Evolutionary conservation across 2,888 invertebrate species (phyloP).

Genomic region (Eupithecia dodoneata): DNA sequence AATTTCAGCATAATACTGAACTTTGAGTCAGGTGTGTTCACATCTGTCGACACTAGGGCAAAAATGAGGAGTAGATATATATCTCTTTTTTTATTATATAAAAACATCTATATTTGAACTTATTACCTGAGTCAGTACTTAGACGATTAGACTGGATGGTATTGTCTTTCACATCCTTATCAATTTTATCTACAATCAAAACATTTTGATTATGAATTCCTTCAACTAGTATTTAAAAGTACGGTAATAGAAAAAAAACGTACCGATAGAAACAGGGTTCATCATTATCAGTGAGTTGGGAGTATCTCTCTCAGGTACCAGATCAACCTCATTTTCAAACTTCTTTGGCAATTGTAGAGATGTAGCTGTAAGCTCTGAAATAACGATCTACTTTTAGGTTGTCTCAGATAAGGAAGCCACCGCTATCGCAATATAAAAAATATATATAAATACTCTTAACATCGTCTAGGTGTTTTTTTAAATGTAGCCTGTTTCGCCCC

Average conservation of each 20-base stretch:
- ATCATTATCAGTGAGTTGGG: conserved; percentile 39
- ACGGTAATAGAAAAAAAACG: background rate
- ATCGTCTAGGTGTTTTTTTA: no score
- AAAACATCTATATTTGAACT: background rate
- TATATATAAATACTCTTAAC: no score
- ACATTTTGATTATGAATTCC: conserved; percentile 32
- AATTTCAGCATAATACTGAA: conserved; percentile 65
- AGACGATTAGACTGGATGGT: conserved; percentile 57
- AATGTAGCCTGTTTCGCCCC: no score
- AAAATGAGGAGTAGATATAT: conserved; percentile 46
- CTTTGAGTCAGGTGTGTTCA: conserved; percentile 58
- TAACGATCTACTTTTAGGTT: background rate
- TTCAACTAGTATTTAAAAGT: background rate
- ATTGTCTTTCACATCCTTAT: conserved; percentile 54
- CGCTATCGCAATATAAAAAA: no score
- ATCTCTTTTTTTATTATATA: background rate
- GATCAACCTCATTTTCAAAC: conserved; percentile 16
- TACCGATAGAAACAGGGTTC: conserved; percentile 52
- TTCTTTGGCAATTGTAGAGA: conserved; percentile 11
- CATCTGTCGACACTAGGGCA: conserved; percentile 54
- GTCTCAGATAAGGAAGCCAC: background rate
- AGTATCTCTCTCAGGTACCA: conserved; percentile 15
- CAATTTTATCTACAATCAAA: conserved; percentile 54
- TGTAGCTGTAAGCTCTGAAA: conserved; percentile 25
- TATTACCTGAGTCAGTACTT: conserved; percentile 57